Conservation (phyloP, 2,888 invertebrate species). For the Drosophila setosimentum region DNA sequence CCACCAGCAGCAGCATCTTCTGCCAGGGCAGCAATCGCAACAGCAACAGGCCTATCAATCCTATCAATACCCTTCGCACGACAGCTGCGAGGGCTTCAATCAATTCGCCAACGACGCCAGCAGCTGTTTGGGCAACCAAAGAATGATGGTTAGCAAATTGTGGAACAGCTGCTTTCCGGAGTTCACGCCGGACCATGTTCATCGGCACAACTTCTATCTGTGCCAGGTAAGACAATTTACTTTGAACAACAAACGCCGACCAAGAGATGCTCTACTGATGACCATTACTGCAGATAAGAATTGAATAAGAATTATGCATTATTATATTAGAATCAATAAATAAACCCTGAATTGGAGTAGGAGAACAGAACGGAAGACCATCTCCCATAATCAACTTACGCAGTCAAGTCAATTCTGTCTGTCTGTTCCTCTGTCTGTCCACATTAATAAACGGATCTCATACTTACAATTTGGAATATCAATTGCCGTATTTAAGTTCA, state of each 20-base stretch:
- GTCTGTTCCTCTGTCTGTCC: too few species aligned
- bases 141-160: slow-evolving; percentile 85
- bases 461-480: not conserved
- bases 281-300: not conserved
- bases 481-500: not conserved
- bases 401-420: not conserved
- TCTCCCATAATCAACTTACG: not conserved
- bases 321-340: not conserved
- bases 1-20: slow-evolving; percentile 61
- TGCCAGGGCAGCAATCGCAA: slow-evolving; percentile 56
- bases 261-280: too few species aligned
- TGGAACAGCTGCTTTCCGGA: slow-evolving; percentile 85
- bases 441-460: not conserved
- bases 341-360: not conserved
- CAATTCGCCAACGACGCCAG: slow-evolving; percentile 80
- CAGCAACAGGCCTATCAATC: slow-evolving; percentile 68
- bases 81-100: slow-evolving; percentile 83
- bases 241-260: not conserved
- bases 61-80: slow-evolving; percentile 73
- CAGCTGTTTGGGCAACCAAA: slow-evolving; percentile 82
- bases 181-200: slow-evolving; percentile 84
- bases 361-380: not conserved
- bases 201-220: slow-evolving; percentile 85
- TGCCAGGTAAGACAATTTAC: slow-evolving; percentile 80
- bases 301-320: not conserved